Conservation (phyloP, 2,888 invertebrate genomes). For the Brachylomia viminalis region DNA sequence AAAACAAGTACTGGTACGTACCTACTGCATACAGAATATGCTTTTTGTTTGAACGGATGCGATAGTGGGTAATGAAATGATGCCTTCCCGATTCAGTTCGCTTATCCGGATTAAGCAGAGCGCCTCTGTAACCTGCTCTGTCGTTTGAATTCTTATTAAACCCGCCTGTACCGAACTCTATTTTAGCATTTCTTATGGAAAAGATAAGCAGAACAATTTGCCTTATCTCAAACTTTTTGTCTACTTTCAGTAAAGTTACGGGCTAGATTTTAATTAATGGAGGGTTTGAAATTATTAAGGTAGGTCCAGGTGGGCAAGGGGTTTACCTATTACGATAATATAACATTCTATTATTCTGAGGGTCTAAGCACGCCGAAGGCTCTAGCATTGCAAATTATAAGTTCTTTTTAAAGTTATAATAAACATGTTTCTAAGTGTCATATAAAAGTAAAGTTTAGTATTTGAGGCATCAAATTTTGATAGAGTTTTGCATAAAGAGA, state of each 20-base stretch:
- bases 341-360: slow-evolving; percentile 15
- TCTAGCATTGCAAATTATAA: slow-evolving; percentile 48
- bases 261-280: slow-evolving; percentile 27
- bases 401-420: slow-evolving; percentile 29
- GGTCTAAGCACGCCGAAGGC: background rate
- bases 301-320: background rate
- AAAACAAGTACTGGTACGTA: slow-evolving; percentile 53
- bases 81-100: slow-evolving; percentile 77
- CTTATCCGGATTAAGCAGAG: slow-evolving; percentile 82
- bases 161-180: slow-evolving; percentile 66
- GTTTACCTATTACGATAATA: background rate
- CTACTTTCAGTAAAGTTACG: slow-evolving; percentile 44
- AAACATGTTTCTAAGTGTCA: slow-evolving; percentile 40
- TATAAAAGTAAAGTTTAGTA: slow-evolving; percentile 57
- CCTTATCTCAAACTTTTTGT: slow-evolving; percentile 71
- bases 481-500: slow-evolving; percentile 87
- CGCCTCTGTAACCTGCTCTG: slow-evolving; percentile 82
- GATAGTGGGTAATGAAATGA: slow-evolving; percentile 82
- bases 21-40: slow-evolving; percentile 68
- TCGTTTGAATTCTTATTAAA: slow-evolving; percentile 81
- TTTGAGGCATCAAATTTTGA: slow-evolving; percentile 83
- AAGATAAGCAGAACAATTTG: slow-evolving; percentile 79
- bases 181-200: slow-evolving; percentile 72
- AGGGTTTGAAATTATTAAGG: background rate
- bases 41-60: slow-evolving; percentile 79